Base-by-base conservation (phyloP, 2,113 vertebrate genomes). In the Siniperca knerii region DNA sequence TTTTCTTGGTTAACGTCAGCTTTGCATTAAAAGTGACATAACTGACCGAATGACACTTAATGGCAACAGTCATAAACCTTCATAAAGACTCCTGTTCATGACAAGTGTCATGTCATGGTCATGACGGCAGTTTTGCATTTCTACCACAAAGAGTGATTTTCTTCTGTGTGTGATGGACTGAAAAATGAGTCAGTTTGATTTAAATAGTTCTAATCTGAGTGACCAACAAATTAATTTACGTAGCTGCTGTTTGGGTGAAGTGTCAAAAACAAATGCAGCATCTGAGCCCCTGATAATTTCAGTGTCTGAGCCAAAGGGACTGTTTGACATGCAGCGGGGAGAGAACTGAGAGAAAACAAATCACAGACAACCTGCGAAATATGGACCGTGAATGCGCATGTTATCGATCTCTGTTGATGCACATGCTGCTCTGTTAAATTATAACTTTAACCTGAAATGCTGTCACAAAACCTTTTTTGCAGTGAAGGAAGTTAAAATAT, bases 261-360 rank as follows among this genome's bases (percentile, higher is more conserved):
- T 76, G 37, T 62, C 62, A 84, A 77, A 77, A 61, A 54, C 35
- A 72, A 77, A 83, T 0, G 15, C 40, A 75, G 55, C 48, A 61
- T 52, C 25, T 0, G 25, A 84, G 21, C 11, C 25, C 8, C 16
- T 15, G 25, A 75, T 82, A 13, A 69, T 79, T 77, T 82, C 10
- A 44, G 48, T 61, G 64, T 70, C 64, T 79, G 57, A 60, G 52
- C 35, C 11, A 40, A 77, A 84, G 11, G 7, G 35, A 21, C 42
- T 18, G 64, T 77, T 75, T 87, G 67, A 91, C 46, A 37, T 57
- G 35, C 33, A 62, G 52, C 64, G 12, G 82, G 44, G 25, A 58
- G 50, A 66, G 40, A 61, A 58, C 3, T 44, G 29, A 67, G 33
- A 58, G 64, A 72, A 68, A 80, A 73, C 33, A 73, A 60, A 79